Evolutionary conservation across 2,888 invertebrate species (phyloP).

Genomic region (Digitonthophagus gazella): DNA sequence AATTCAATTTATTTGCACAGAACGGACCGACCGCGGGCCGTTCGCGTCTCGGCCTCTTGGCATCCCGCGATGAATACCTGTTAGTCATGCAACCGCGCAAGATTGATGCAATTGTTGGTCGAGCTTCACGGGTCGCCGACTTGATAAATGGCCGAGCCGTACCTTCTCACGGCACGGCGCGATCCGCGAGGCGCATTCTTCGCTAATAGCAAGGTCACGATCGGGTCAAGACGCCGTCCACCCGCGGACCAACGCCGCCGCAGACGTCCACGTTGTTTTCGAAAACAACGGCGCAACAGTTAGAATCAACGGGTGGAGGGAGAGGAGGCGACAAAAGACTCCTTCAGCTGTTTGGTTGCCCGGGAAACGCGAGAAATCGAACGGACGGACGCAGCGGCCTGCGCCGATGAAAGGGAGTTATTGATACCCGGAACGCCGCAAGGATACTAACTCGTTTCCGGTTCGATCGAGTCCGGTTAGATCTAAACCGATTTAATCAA

Average conservation of each 20-base stretch:
- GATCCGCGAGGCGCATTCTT: conserved; percentile 28
- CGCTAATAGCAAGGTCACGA: conserved; percentile 25
- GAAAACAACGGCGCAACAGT: neutral
- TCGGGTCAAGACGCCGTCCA: conserved; percentile 22
- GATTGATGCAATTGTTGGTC: conserved; percentile 14
- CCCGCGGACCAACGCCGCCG: neutral
- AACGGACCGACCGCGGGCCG: no score
- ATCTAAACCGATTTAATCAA: no score
- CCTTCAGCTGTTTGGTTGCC: neutral
- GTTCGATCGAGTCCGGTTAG: no score
- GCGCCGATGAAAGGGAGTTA: neutral
- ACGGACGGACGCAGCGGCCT: neutral
- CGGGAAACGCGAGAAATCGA: neutral
- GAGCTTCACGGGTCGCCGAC: conserved; percentile 12
- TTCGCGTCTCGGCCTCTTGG: neutral
- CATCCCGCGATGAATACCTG: conserved; percentile 3
- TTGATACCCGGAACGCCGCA: neutral
- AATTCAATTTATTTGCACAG: neutral
- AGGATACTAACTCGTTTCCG: neutral
- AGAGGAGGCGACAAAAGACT: neutral
- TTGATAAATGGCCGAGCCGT: conserved; percentile 11
- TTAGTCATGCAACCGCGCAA: conserved; percentile 7
- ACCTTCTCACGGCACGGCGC: conserved; percentile 26
- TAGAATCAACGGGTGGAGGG: neutral
- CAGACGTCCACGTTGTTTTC: neutral